Conservation (phyloP, 2,113 vertebrate species). For the Scytalopus superciliaris region DNA sequence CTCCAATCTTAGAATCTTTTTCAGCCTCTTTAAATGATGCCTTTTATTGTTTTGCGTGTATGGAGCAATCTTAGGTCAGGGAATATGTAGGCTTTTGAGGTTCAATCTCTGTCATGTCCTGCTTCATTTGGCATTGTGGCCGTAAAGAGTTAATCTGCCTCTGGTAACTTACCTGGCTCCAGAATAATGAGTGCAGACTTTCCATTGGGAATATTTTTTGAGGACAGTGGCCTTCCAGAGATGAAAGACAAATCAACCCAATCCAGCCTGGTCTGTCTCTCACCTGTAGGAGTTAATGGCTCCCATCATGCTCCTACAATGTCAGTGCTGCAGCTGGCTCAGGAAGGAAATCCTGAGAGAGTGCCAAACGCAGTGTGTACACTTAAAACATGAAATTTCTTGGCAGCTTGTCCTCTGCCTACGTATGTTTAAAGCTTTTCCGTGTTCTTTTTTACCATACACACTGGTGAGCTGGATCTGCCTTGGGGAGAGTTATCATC, state of each 20-base stretch:
- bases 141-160: background rate
- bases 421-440: background rate
- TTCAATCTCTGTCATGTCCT: background rate
- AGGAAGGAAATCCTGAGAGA: background rate
- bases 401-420: background rate
- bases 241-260: background rate
- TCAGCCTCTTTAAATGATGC: background rate
- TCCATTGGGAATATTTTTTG: background rate
- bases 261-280: background rate
- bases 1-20: background rate
- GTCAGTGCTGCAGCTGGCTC: background rate
- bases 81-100: background rate
- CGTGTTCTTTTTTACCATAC: background rate
- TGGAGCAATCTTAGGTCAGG: background rate
- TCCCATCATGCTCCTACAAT: background rate
- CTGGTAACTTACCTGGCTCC: background rate
- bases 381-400: background rate
- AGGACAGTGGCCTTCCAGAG: background rate
- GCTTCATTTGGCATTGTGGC: background rate
- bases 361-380: background rate
- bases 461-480: background rate
- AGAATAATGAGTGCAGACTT: background rate
- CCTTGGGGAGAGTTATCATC: background rate
- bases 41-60: background rate
- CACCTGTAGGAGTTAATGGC: background rate